These are phyloP conservation scores for Drosophila eohydei DNA, from an alignment of 2,888 invertebrate genomes.

Conservation along the genomic window DNA sequence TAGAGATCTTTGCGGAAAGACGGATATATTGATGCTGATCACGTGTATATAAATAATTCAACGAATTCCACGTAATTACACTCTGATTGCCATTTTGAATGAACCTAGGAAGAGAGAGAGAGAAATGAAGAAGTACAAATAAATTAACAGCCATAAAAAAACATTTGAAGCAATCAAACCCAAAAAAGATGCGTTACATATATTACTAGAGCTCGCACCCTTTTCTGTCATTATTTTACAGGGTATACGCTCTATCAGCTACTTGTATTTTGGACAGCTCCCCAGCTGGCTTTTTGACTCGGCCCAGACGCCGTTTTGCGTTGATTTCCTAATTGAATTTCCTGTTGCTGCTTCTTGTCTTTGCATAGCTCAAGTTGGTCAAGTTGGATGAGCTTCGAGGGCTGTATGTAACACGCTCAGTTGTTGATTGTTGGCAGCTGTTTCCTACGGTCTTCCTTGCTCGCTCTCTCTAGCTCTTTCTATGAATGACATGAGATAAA, in stretches of 20 bases:
- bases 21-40: not conserved
- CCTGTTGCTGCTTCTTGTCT: conserved; percentile 34
- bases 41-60: not conserved
- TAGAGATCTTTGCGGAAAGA: not conserved
- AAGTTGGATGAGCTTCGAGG: not conserved
- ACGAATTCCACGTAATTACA: not conserved
- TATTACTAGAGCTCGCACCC: too few relatives aligned
- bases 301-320: conserved; percentile 26
- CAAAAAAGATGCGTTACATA: too few relatives aligned
- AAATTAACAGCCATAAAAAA: too few relatives aligned
- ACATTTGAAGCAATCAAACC: too few relatives aligned
- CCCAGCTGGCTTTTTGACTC: conserved; percentile 14
- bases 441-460: not conserved
- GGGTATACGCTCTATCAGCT: conserved; percentile 8
- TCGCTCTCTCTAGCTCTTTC: conserved; percentile 1
- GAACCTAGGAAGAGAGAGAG: not conserved
- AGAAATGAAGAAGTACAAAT: not conserved
- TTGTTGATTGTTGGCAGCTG: conserved; percentile 42
- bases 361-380: conserved; percentile 22
- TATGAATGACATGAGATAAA: conserved; percentile 53
- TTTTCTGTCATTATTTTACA: not conserved
- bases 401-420: not conserved
- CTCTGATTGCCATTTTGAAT: not conserved
- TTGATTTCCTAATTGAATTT: conserved; percentile 61
- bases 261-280: not conserved